phyloP scores from a whole-genome alignment of 2,797 vertebrate species.

The Chaetodon trifasciatus region DNA sequence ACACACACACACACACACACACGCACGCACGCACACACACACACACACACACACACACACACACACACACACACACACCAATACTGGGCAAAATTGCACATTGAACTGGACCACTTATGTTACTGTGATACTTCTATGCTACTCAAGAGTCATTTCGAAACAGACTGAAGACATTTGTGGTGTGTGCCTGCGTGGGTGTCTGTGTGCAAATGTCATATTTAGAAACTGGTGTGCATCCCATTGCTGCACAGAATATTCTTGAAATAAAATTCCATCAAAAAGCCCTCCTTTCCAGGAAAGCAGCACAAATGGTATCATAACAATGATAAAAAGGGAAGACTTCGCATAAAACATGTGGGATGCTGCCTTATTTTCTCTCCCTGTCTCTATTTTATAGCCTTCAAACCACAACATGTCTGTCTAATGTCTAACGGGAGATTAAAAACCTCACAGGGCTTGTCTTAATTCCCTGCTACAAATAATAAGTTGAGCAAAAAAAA shows the following conservation, averaged over 20 bases:
- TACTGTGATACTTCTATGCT: neutral
- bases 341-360: conserved; percentile 1
- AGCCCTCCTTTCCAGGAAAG: conserved; percentile 4
- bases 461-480: conserved; percentile 43
- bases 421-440: conserved; percentile 35
- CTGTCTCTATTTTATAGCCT: conserved; percentile 25
- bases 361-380: conserved; percentile 2
- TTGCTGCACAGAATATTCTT: conserved; percentile 23
- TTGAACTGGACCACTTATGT: conserved; percentile 16
- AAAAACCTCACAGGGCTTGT: conserved; percentile 25
- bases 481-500: conserved; percentile 37
- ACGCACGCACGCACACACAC: too few species aligned
- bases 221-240: conserved; percentile 10
- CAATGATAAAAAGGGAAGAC: conserved; percentile 1
- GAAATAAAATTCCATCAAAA: conserved; percentile 26
- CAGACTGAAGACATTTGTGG: neutral
- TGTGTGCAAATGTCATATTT: conserved; percentile 29
- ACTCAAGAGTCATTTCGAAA: conserved; percentile 11
- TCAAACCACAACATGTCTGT: conserved; percentile 41
- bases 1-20: conserved; percentile 12
- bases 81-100: neutral
- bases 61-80: neutral
- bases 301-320: conserved; percentile 18
- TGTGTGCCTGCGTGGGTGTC: neutral
- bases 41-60: too few species aligned